These are phyloP conservation scores for Sylvilagus bachmani DNA, from an alignment of 2,113 vertebrate genomes.

Conservation along the genomic window DNA sequence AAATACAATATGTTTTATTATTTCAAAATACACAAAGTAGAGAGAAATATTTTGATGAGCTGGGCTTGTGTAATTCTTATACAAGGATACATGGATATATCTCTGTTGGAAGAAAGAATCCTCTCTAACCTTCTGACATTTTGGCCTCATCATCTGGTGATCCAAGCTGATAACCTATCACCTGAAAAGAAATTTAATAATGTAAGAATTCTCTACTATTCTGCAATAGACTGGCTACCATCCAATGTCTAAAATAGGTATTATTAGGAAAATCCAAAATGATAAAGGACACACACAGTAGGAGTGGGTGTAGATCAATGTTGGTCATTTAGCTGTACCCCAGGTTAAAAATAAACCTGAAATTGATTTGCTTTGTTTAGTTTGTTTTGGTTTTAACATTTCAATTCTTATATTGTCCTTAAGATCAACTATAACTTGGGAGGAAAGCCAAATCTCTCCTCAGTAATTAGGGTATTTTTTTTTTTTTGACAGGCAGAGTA, in stretches of 20 bases:
- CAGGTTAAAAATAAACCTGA: not conserved
- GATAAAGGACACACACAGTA: not conserved
- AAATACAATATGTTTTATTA: not conserved
- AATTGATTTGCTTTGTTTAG: not conserved
- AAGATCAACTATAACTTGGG: not conserved
- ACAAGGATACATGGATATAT: not conserved
- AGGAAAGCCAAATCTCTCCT: not conserved
- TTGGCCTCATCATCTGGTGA: not conserved
- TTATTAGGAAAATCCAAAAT: too few relatives aligned
- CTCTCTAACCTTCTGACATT: not conserved
- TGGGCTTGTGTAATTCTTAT: not conserved
- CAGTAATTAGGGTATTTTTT: not conserved
- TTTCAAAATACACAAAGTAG: not conserved
- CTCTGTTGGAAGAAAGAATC: not conserved
- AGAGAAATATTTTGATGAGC: not conserved
- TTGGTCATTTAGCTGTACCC: not conserved
- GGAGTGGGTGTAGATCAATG: accelerated
- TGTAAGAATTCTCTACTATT: not conserved
- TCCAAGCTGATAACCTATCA: not conserved
- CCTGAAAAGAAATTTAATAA: not conserved
- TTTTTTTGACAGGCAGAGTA: too few relatives aligned
- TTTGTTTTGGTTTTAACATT: not conserved
- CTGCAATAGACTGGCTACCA: not conserved
- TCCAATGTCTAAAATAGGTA: not conserved
- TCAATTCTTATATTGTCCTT: not conserved